Evolutionary conservation across 2,113 vertebrate genomes (phyloP).

Genomic region (Hystrix cristata): DNA sequence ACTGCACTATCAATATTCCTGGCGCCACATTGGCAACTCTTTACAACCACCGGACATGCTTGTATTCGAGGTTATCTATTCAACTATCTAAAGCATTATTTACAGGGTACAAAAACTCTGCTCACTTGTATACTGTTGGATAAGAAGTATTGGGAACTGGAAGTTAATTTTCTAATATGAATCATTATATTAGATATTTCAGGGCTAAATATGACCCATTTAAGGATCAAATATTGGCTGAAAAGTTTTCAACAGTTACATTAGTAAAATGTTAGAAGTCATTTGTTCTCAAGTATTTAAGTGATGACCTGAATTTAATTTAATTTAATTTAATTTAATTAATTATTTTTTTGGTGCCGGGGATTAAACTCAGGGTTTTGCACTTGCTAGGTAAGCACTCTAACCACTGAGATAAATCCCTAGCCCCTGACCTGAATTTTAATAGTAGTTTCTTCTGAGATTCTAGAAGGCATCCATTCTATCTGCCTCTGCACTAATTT

Average conservation of each 20-base stretch:
- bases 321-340: background rate
- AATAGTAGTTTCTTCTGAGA: constrained; percentile 31
- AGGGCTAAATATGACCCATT: constrained; percentile 4
- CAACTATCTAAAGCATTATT: background rate
- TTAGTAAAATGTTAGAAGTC: constrained; percentile 43
- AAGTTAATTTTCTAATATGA: constrained; percentile 51
- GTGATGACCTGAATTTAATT: constrained; percentile 11
- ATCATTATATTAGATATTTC: constrained; percentile 54
- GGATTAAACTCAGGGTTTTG: too few relatives aligned
- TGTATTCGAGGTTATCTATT: background rate
- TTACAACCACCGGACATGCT: background rate
- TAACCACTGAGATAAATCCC: too few relatives aligned
- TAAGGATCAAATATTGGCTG: constrained; percentile 44
- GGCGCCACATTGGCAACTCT: background rate
- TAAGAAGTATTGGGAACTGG: background rate
- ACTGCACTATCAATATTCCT: background rate
- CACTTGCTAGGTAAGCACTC: too few relatives aligned
- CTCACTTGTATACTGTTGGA: constrained; percentile 12
- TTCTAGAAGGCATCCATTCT: background rate
- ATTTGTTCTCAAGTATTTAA: constrained; percentile 41
- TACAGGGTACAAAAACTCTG: background rate
- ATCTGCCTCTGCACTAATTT: constrained; percentile 13
- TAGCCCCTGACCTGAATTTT: constrained; percentile 32
- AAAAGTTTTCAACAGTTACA: constrained; percentile 22
- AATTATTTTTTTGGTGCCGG: too few relatives aligned